A percentile compares a stretch with the other conserved stretches of the same genome.
Evolutionary conservation across 2,113 vertebrate genomes (phyloP).

Genomic region (Australoheros scitulus): DNA sequence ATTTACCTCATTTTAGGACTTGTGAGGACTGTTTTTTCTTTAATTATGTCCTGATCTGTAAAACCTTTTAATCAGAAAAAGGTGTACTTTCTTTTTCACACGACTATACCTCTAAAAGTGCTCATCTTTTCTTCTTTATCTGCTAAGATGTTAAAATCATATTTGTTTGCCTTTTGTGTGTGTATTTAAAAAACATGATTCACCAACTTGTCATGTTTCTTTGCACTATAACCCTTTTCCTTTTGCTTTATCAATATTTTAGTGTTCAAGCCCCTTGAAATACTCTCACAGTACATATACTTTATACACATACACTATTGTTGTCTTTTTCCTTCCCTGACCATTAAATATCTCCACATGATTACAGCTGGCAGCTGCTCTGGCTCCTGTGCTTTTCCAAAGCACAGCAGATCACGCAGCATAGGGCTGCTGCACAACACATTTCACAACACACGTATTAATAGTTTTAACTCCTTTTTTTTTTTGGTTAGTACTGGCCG

Average conservation of each 20-base stretch:
- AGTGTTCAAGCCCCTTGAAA: neutral
- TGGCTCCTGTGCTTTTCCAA: neutral
- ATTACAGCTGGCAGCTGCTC: slow-evolving; percentile 44
- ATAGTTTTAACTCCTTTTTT: neutral
- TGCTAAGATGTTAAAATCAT: neutral
- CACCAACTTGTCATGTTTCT: too few species aligned
- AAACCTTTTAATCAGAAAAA: neutral
- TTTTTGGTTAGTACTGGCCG: neutral
- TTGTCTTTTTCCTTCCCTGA: slow-evolving; percentile 11
- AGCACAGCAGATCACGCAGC: slow-evolving; percentile 29
- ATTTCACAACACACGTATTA: neutral
- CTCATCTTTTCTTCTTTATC: neutral
- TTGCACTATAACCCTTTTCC: neutral
- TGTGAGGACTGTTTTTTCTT: neutral
- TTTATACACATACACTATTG: neutral
- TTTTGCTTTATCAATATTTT: neutral
- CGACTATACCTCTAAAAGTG: neutral
- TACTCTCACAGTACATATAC: neutral
- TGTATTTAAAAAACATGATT: neutral
- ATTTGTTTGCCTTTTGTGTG: neutral
- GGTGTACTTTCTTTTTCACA: neutral
- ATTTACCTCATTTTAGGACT: too few species aligned
- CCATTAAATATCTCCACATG: slow-evolving; percentile 35
- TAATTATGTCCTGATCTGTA: neutral
- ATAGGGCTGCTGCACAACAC: slow-evolving; percentile 8